Base-by-base conservation (phyloP, 2,888 invertebrate species). In the Lasiommata megera region DNA sequence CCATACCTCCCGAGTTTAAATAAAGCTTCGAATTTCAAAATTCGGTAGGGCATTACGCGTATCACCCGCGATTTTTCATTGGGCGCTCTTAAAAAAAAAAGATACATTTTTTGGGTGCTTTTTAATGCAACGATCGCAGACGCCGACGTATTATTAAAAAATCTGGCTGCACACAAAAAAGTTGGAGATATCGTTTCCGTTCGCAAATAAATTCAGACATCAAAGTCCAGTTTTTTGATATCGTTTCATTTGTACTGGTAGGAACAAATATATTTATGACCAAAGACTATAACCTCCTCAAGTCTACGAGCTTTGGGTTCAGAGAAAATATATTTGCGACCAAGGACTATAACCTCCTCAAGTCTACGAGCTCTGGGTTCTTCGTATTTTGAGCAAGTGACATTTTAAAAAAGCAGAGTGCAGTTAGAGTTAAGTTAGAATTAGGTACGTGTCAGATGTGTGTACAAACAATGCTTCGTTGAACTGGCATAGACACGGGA, bases 31-130 rank as follows among this genome's bases (percentile, higher is more conserved):
- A 73, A 80, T 81, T 84, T 79, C 78, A 79, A 85, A 85, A 84
- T 85, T 77, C 86, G 79, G 87, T 84, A 86, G 87, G 79, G 78
- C 77, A 80, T 76, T 75, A 74, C 74, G 71, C 69, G 75, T 82
- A 83, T 82, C 84, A 67, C 55, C 68, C 68, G 75, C 75, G 74
- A 80, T 80, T 82, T 80, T 77, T 86, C 84, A 84, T 87, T 85
- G 84, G 52, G 66, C 75, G 74, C 74, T 79, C 81, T 31, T 23
- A 23, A 31, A 79, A 72, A 74, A 82, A 82, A 81, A 79, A 75
- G 66, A 72, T 78, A 74, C 67, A 59, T 59, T 58, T 64, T 70
- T 70, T 73, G 59, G 55, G 52, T 52, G 34, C 55, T 56, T 52
- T 57, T 56, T 58, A 56, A 52, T 60, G 55, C 52, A 52, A 54